Percentiles rank a stretch among this genome's conserved stretches.
Conservation (phyloP, 2,113 vertebrate species). For the Riparia riparia region DNA sequence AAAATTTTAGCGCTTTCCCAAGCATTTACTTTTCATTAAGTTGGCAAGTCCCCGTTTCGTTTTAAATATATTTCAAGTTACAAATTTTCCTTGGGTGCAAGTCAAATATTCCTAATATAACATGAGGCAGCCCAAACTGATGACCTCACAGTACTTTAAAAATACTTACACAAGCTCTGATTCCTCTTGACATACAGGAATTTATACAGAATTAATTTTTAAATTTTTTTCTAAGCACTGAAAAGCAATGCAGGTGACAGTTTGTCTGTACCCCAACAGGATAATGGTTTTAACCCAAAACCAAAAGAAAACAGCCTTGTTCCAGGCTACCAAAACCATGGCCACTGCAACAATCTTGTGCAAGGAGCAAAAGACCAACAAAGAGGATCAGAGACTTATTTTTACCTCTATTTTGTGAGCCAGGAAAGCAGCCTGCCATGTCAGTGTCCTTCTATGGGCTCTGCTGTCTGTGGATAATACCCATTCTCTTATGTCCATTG, state of each 20-base stretch:
- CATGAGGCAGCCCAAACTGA: background rate
- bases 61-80: background rate
- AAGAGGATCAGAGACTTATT: conserved; percentile 7
- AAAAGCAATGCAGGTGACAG: background rate
- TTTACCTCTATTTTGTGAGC: background rate
- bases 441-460: background rate
- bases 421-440: background rate
- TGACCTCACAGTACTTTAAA: conserved; percentile 29
- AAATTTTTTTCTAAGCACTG: background rate
- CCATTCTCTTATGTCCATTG: background rate
- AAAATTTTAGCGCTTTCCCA: background rate
- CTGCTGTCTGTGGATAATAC: background rate
- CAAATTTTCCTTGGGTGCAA: background rate
- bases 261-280: background rate
- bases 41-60: background rate
- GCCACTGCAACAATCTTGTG: background rate
- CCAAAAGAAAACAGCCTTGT: background rate
- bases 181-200: background rate
- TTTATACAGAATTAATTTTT: background rate
- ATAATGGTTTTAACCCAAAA: background rate
- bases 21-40: background rate
- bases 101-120: background rate
- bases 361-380: background rate
- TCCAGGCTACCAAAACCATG: background rate
- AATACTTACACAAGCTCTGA: background rate